Base-by-base conservation (phyloP, 1,140 invertebrate genomes). In the Hyles euphorbiae region DNA sequence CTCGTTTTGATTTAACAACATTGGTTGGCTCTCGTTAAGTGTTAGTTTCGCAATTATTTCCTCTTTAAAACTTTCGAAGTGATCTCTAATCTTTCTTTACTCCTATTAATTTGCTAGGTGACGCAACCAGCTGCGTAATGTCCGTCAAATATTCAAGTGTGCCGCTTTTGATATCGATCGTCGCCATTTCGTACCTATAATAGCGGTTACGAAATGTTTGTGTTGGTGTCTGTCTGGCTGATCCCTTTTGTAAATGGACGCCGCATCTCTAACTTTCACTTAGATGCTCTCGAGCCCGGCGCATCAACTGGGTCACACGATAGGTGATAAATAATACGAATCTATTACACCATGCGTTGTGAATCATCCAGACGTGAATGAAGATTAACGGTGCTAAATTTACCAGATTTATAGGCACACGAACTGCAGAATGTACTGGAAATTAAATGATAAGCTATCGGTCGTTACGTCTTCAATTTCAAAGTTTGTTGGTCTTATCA, bases 201-300 rank as follows among this genome's bases (percentile, higher is more conserved):
- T 70, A 72, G 66, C 61, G 63, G 69, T 85, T 86, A 82, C 68
- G 78, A 81, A 78, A 83, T 83, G 72, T 81, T 74, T 71, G 70
- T 76, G 70, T 70, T 70, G 66, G 58, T 59, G 44, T 60, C 56
- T 62, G 67, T 70, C 60, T 65, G 59, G 61, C 70, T 56, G 63
- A 22, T 62, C 74, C 67, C 71, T 63, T 67, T 68, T 60, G 67
- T 63, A 68, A 63, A 60, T 63, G 52, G 56, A 63, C 56, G 69
- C 67, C 59, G 66, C 72, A 78, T 81, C 73, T 80, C 68, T 70
- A 73, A 83, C 80, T 86, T 86, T 83, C 81, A 80, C 81, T 76
- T 64, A 74, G 67, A 75, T 73, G 64, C 63, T 64, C 49, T 46
- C n/a, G 46, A 59, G 43, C 70, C 65, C 58, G 52, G 59, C 46